These are phyloP conservation scores for Spinus olivaceus DNA, from an alignment of 2,797 vertebrate genomes.

Conservation along the genomic window DNA sequence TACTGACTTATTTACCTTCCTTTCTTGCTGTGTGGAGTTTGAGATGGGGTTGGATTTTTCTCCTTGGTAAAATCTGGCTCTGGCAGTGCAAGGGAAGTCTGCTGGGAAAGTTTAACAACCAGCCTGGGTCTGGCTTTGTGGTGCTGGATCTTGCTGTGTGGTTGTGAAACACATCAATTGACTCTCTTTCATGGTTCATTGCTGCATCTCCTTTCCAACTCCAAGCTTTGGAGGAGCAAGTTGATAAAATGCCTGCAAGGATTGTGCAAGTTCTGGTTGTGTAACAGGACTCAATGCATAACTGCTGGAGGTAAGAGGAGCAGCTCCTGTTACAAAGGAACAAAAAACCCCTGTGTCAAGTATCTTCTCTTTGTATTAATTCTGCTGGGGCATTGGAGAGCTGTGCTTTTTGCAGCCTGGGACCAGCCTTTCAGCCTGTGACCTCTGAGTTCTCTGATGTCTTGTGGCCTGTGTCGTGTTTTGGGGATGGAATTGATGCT, in stretches of 20 bases:
- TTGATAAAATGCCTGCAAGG: not conserved
- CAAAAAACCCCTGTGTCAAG: not conserved
- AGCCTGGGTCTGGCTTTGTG: not conserved
- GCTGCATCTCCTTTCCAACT: not conserved
- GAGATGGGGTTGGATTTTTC: not conserved
- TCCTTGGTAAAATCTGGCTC: not conserved
- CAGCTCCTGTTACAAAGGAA: not conserved
- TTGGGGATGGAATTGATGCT: not conserved
- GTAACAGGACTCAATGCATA: not conserved
- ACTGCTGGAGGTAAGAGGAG: not conserved
- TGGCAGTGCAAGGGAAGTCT: not conserved
- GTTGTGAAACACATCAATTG: not conserved
- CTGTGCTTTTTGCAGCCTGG: not conserved
- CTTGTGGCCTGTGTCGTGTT: not conserved
- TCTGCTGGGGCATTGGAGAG: not conserved
- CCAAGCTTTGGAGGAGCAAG: not conserved
- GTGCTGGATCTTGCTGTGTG: not conserved
- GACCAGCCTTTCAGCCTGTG: not conserved
- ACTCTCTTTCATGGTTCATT: not conserved
- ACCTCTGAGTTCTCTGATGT: not conserved
- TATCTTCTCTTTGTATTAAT: not conserved
- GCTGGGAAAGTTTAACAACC: not conserved
- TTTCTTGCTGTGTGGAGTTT: not conserved
- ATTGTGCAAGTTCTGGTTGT: conserved; percentile 53
- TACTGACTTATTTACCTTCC: not conserved